Evolutionary conservation across 30 jellyfish, hydroid and myxozoan species (phyloP).

Genomic region (Aurelia coerulea): DNA sequence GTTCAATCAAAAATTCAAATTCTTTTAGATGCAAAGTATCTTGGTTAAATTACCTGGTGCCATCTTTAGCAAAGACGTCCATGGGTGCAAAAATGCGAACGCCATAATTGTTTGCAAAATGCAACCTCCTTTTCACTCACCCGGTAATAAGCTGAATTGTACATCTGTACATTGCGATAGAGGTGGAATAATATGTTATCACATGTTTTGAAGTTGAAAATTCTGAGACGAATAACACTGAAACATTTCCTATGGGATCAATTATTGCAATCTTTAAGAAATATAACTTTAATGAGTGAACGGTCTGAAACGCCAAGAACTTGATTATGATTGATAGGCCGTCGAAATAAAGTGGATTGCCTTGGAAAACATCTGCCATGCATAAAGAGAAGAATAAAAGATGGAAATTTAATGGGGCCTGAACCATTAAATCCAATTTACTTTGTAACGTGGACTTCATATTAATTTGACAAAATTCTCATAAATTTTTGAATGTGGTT

Average conservation of each 20-base stretch:
- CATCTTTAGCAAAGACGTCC: too few relatives aligned
- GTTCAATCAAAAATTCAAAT: too few relatives aligned
- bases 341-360: neutral
- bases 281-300: neutral
- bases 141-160: too few relatives aligned
- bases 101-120: too few relatives aligned
- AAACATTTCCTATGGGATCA: neutral
- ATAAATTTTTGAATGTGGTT: neutral
- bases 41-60: too few relatives aligned
- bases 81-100: too few relatives aligned
- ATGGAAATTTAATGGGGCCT: neutral
- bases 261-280: neutral
- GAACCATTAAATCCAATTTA: neutral
- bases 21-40: too few relatives aligned
- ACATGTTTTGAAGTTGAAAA: neutral
- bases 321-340: constrained; percentile 16
- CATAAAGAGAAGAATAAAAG: neutral
- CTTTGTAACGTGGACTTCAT: neutral
- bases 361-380: constrained; percentile 19
- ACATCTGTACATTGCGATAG: neutral
- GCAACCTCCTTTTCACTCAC: too few relatives aligned
- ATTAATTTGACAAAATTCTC: neutral
- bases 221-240: neutral
- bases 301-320: constrained; percentile 26
- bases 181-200: neutral